phyloP scores from a whole-genome alignment of 2,888 invertebrate species.

The Eupelmus urozonus region DNA sequence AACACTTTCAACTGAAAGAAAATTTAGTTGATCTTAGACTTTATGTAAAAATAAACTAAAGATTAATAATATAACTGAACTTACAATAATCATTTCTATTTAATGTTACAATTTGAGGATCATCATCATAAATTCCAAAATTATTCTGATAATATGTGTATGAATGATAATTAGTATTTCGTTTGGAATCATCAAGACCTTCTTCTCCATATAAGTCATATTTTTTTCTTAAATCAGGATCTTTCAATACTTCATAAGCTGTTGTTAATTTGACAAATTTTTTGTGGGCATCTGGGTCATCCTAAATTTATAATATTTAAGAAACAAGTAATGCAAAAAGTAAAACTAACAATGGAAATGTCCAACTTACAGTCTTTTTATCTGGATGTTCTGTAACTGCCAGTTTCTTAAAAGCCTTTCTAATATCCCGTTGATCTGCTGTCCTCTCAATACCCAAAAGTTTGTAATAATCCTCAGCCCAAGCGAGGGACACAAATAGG shows the following conservation, averaged over 20 bases:
- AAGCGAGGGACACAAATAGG: conserved; percentile 60
- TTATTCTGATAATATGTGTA: conserved; percentile 89
- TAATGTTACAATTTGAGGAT: conserved; percentile 88
- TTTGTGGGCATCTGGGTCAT: conserved; percentile 85
- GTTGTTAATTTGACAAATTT: conserved; percentile 88
- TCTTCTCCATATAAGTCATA: conserved; percentile 90
- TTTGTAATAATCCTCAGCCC: conserved; percentile 82
- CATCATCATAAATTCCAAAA: conserved; percentile 92
- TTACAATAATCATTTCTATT: conserved; percentile 87
- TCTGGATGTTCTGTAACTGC: conserved; percentile 88
- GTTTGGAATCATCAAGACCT: conserved; percentile 81
- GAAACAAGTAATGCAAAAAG: conserved; percentile 31
- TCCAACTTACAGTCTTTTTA: conserved; percentile 80
- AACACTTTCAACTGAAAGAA: conserved; percentile 76
- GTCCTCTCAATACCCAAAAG: conserved; percentile 83
- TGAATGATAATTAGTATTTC: conserved; percentile 85
- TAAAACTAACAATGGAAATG: conserved; percentile 1
- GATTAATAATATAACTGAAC: too few species aligned
- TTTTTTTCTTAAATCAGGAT: conserved; percentile 86
- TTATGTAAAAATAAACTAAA: too few species aligned
- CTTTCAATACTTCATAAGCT: conserved; percentile 92
- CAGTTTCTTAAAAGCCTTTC: conserved; percentile 88
- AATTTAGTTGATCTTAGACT: conserved; percentile 21
- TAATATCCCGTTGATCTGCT: conserved; percentile 84
- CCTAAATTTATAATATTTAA: conserved; percentile 78